Percentiles rank a stretch among this genome's conserved stretches.
Evolutionary conservation across 2,797 vertebrate species (phyloP).

Genomic region (Rhynchotus rufescens): DNA sequence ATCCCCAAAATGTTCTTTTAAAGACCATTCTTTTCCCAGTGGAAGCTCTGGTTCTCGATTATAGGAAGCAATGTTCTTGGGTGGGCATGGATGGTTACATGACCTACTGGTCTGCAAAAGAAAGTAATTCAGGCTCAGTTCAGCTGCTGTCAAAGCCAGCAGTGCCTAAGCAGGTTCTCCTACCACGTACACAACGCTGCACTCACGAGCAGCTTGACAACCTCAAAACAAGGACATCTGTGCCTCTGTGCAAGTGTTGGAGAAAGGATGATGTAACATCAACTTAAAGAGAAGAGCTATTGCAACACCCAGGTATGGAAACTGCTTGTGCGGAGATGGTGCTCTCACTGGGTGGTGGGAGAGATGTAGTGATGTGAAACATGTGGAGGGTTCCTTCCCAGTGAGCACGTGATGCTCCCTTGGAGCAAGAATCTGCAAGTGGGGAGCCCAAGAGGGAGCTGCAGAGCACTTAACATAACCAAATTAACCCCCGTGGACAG

Average conservation of each 20-base stretch:
- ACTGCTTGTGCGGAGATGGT: not conserved
- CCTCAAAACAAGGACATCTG: not conserved
- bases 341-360: not conserved
- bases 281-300: not conserved
- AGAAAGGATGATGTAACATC: not conserved
- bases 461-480: conserved; percentile 4
- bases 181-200: too few species aligned
- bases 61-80: not conserved
- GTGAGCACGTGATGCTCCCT: not conserved
- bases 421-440: fast-evolving
- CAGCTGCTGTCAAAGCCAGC: not conserved
- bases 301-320: not conserved
- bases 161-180: not conserved
- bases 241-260: not conserved
- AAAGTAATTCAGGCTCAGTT: not conserved
- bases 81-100: not conserved
- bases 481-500: conserved; percentile 69
- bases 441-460: conserved; percentile 10
- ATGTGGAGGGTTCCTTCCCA: not conserved
- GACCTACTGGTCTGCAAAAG: not conserved
- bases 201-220: not conserved
- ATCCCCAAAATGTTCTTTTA: not conserved
- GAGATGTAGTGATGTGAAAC: not conserved
- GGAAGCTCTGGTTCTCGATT: not conserved
- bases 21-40: not conserved